Conservation (phyloP, 2,113 vertebrate species). For the Corythaeola cristata region DNA sequence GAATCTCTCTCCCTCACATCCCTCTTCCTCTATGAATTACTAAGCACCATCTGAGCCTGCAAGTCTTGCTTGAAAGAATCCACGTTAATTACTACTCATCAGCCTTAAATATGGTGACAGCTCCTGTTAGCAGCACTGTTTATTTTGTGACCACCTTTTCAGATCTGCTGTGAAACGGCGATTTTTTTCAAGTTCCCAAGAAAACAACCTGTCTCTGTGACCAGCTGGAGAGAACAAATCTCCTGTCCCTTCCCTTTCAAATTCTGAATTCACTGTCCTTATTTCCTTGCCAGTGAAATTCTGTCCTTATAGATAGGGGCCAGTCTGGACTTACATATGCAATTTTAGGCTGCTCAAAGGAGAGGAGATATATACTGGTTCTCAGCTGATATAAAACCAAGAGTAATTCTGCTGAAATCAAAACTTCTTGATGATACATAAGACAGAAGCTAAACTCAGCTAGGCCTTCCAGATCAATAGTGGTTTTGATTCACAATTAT, state of each 20-base stretch:
- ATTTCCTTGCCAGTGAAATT: conserved; percentile 44
- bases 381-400: neutral
- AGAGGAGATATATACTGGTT: neutral
- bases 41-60: conserved; percentile 8
- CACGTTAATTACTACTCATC: conserved; percentile 73
- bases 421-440: neutral
- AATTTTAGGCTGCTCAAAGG: neutral
- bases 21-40: conserved; percentile 18
- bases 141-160: conserved; percentile 74
- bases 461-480: neutral
- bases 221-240: conserved; percentile 37
- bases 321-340: neutral
- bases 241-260: neutral
- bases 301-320: neutral
- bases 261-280: neutral
- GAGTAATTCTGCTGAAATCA: neutral
- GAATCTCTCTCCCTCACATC: neutral
- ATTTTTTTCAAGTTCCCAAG: conserved; percentile 51
- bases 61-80: conserved; percentile 57
- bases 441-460: neutral
- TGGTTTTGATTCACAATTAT: neutral
- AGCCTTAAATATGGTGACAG: conserved; percentile 73
- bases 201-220: conserved; percentile 61
- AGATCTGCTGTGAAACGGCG: conserved; percentile 48
- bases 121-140: conserved; percentile 57